Conservation (phyloP, 2,113 vertebrate genomes). For the Excalfactoria chinensis region DNA sequence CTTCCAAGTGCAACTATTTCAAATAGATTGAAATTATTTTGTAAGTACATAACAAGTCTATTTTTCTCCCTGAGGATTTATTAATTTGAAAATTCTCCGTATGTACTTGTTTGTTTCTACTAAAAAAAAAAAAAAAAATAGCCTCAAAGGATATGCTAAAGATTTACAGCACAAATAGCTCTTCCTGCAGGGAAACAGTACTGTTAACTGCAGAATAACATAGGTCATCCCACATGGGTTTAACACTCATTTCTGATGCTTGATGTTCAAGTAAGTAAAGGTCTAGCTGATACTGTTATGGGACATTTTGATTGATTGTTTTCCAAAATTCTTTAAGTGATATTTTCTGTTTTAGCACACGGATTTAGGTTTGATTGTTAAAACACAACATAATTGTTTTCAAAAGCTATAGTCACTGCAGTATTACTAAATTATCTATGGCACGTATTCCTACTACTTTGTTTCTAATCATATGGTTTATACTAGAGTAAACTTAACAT, state of each 20-base stretch:
- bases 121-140: conserved; percentile 16
- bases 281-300: neutral
- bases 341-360: neutral
- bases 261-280: neutral
- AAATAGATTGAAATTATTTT: neutral
- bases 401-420: neutral
- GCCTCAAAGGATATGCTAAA: neutral
- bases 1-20: neutral
- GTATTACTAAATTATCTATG: neutral
- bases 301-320: neutral
- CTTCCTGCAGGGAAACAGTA: neutral
- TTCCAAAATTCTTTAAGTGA: neutral
- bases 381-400: neutral
- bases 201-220: neutral
- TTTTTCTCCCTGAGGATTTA: neutral
- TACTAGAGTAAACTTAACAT: neutral
- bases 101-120: neutral
- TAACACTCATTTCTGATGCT: neutral
- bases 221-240: neutral
- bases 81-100: neutral
- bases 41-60: neutral
- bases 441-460: neutral
- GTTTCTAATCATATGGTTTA: neutral
- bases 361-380: neutral
- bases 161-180: neutral